Percentiles rank a stretch among this genome's conserved stretches.
phyloP scores from a whole-genome alignment of 2,888 invertebrate genomes.

The Notocelia uddmanniana region DNA sequence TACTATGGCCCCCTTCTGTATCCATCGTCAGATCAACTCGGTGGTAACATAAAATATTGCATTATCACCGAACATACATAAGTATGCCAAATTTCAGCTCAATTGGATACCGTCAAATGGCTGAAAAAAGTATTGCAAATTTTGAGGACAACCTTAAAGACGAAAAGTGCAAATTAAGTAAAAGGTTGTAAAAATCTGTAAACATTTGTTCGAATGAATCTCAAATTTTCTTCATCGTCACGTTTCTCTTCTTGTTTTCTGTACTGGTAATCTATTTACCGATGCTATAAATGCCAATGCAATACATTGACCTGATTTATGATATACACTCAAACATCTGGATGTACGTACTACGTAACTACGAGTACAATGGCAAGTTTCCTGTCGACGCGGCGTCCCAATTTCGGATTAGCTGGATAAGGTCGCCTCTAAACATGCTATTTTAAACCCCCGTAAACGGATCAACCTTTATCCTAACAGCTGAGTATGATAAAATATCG shows the following conservation, averaged over 20 bases:
- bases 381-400: constrained; percentile 12
- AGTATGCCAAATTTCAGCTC: too few relatives aligned
- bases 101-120: too few relatives aligned
- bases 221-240: neutral
- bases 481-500: constrained; percentile 16
- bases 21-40: too few relatives aligned
- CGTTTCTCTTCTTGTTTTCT: neutral
- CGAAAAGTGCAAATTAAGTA: too few relatives aligned
- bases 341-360: constrained; percentile 5
- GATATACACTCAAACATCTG: constrained; percentile 11
- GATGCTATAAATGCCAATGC: constrained; percentile 8
- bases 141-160: too few relatives aligned
- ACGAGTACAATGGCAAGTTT: constrained; percentile 5
- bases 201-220: neutral
- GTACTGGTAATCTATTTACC: constrained; percentile 5
- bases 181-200: too few relatives aligned
- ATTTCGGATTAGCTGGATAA: constrained; percentile 22
- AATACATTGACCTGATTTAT: constrained; percentile 17
- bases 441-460: constrained; percentile 19
- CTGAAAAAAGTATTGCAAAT: too few relatives aligned
- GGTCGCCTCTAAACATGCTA: constrained; percentile 28
- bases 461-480: constrained; percentile 9
- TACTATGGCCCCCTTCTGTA: too few relatives aligned
- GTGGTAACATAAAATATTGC: too few relatives aligned
- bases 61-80: too few relatives aligned